Base-by-base conservation (phyloP, 2,113 vertebrate species). In the Charadrius vociferus region DNA sequence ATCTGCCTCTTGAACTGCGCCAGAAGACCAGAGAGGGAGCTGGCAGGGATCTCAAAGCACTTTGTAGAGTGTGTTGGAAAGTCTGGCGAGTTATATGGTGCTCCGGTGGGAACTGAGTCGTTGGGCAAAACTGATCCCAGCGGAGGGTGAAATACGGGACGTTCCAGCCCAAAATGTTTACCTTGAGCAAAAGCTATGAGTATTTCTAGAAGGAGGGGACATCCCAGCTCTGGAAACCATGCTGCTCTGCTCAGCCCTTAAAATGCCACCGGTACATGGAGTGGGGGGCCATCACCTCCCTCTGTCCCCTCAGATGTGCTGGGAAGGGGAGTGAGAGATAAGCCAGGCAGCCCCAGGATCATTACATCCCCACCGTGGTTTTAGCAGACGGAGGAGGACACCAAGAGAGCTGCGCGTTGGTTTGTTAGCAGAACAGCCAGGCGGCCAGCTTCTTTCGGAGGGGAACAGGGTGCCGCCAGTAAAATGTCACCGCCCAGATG, bases 41-140 rank as follows among this genome's bases (percentile, higher is more conserved):
- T 96, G 95, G 94, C 95, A 87, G 70, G 43, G 84, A 91, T 91
- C 96, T 97, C 95, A 97, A 96, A 96, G 95, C 81, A 85, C 66
- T 93, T 16, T 77, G 81, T 80, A 79, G 91, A 91, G 77, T 18
- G 32, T 79, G 86, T 82, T 86, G 94, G 95, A 97, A 97, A 95
- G 80, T 90, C 86, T 97, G 95, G 70, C 7, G 3, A 84, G 81
- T 81, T 95, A 55, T 50, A 58, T 41, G 81, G 86, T 89, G 88
- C 81, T 96, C 93, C 1, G 0, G 65, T 91, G 93, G 93, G 95
- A 97, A 18, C 58, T 85, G 95, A 95, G 77, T 68, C 4, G 4
- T 73, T 85, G 91, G 97, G 93, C 78, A 95, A 95, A 95, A 75
- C 49, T 0, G 0, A 36, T 80, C 88, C 78, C 22, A 21, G 73